Base-by-base conservation (phyloP, 2,888 invertebrate genomes). In the Rhopalosiphum nymphaeae region DNA sequence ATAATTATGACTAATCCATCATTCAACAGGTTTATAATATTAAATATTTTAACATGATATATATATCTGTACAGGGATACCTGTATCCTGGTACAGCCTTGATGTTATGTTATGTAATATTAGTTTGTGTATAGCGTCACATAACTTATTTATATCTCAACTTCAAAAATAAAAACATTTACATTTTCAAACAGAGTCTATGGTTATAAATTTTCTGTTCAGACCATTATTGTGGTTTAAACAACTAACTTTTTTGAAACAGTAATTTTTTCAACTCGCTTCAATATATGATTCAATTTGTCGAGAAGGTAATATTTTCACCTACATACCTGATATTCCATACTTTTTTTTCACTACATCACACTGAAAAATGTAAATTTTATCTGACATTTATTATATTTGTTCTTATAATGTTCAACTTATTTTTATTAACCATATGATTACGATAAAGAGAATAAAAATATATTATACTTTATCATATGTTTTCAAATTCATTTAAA, bases 381-480 rank as follows among this genome's bases (percentile, higher is more conserved):
- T 1, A 87, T 87, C 87, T 49, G 87, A 87, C 87, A 87, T 87
- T 87, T 87, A 87, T 87, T 78, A 78, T 78, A 21, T n/a, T 21
- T 9, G 49, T n/a, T 87, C 29, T 49, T 87, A 49, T 87, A n/a
- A 49, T 49, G n/a, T 49, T 87, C 86, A 87, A 87, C 49, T 87
- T 29, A 16, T 87, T 49, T 46, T 49, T 87, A 49, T 87, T 87
- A 87, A 49, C 87, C 21, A n/a, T 49, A n/a, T n/a, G 13, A 29
- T 26, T 16, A 46, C 9, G n/a, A n/a, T 87, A 49, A 49, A n/a
- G n/a, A 49, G n/a, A 9, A 87, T 49, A 9, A n/a, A 49, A 49
- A 49, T 49, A n/a, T n/a, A 49, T n/a, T 87, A 87, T 49, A 87
- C 3, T 10, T 29, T 10, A 78, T 78, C 21, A 78, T 78, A 67